Base-by-base conservation (phyloP, 2,797 vertebrate genomes). In the Coregonus ussuriensis region DNA sequence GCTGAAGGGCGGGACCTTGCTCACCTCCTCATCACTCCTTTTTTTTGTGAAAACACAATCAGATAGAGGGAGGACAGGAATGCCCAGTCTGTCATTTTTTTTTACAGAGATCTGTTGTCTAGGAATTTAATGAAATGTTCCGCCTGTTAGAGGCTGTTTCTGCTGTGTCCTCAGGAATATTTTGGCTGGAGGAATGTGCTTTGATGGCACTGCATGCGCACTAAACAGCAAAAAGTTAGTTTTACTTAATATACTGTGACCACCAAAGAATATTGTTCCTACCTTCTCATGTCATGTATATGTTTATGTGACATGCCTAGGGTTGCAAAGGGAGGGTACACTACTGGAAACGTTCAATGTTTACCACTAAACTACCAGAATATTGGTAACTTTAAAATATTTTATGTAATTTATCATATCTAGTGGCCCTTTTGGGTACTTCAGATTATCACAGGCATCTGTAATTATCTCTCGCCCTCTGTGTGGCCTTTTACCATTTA, bases 161-260 rank as follows among this genome's bases (percentile, higher is more conserved):
- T n/a, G 71, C 35, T 63, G 71, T 84, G 79, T 82, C 54, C 75
- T 25, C 74, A 77, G 74, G 79, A 83, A 35, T 35, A 35, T 25
- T 77, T 74, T 53, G 77, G 63, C 59, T 74, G 52, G n/a, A 71
- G 81, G 84, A 88, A 87, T 85, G 35, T 5, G 35, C 35, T 35
- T 35, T 35, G 33, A 33, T 3, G 4, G 35, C 35, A 35, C 35
- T 35, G 35, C 35, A 35, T 85, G 81, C 74, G 71, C 6, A 18
- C 35, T 72, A 81, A 77, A 80, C 68, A 74, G 13, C 25, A 21
- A 15, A 25, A 29, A 25, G 63, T 53, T 0, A 53, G 21, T 25
- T 52, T 52, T 53, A 71, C 71, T 77, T 77, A 52, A 74, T 76
- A 66, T 33, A 25, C 63, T 5, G 15, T 81, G 79, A 79, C 73